Evolutionary conservation across 2,113 vertebrate species (phyloP).

Genomic region (Apodemus sylvaticus): DNA sequence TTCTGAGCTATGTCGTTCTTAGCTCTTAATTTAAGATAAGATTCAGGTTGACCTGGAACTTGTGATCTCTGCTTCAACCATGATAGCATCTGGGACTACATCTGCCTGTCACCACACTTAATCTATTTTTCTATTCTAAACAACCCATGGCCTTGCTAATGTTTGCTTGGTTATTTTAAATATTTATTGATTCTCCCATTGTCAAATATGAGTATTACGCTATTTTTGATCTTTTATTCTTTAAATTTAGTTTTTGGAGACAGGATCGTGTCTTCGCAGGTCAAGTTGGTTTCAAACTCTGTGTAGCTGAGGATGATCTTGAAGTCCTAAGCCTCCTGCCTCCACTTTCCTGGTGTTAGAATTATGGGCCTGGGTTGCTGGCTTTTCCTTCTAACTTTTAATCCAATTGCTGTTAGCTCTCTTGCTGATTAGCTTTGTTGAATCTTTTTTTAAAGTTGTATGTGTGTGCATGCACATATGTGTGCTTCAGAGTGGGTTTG

Average conservation of each 20-base stretch:
- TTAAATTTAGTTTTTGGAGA: background rate
- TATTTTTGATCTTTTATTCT: background rate
- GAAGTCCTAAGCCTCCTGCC: background rate
- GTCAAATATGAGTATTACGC: background rate
- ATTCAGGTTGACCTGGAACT: background rate
- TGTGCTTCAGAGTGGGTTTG: background rate
- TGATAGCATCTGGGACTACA: background rate
- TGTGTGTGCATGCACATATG: background rate
- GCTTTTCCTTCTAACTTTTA: constrained; percentile 30
- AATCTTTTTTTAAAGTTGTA: background rate
- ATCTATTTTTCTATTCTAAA: background rate
- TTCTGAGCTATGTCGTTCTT: background rate
- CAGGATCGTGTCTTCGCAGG: background rate
- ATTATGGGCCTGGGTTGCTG: background rate
- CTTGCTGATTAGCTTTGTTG: background rate
- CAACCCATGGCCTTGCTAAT: background rate
- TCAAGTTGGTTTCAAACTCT: background rate
- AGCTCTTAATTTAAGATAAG: background rate
- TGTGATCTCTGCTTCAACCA: background rate
- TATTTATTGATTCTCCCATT: background rate
- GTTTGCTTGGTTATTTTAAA: background rate
- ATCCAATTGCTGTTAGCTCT: background rate
- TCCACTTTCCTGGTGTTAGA: background rate
- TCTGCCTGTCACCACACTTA: background rate
- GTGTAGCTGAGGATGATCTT: background rate